phyloP scores from a whole-genome alignment of 2,888 invertebrate genomes.

The Agelastica alni region DNA sequence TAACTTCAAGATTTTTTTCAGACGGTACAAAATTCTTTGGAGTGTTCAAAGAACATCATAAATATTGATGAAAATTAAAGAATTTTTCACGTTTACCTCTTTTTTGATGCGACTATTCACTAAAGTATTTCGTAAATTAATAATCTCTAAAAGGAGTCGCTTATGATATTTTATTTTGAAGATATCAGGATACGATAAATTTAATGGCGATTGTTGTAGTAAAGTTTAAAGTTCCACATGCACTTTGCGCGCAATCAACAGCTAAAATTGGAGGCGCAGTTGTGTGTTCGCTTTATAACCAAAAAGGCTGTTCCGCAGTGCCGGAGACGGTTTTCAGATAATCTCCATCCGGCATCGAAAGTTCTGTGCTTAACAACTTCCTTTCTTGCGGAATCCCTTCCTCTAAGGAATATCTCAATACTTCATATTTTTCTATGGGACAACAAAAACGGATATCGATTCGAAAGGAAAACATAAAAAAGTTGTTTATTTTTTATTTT shows the following conservation, averaged over 20 bases:
- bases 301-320: constrained; percentile 25
- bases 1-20: too few species aligned
- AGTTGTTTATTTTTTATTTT: too few species aligned
- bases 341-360: constrained; percentile 38
- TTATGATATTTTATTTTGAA: too few species aligned
- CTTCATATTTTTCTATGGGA: constrained; percentile 21
- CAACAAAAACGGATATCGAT: too few species aligned
- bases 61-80: too few species aligned
- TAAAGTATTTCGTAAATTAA: too few species aligned
- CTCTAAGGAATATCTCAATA: constrained; percentile 28
- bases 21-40: too few species aligned
- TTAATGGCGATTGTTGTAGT: not conserved
- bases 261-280: constrained; percentile 27
- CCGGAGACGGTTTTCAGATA: constrained; percentile 35
- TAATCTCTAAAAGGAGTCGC: too few species aligned
- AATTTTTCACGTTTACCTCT: too few species aligned
- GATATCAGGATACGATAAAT: not conserved
- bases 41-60: too few species aligned
- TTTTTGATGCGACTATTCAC: too few species aligned
- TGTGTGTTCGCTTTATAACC: constrained; percentile 20
- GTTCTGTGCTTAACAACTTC: constrained; percentile 34
- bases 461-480: too few species aligned
- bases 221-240: constrained; percentile 10
- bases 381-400: constrained; percentile 23
- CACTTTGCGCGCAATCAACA: constrained; percentile 29